Percentiles rank a stretch among this genome's conserved stretches.
Conservation (phyloP, 2,113 vertebrate species). For the Oxygymnocypris stewartii region DNA sequence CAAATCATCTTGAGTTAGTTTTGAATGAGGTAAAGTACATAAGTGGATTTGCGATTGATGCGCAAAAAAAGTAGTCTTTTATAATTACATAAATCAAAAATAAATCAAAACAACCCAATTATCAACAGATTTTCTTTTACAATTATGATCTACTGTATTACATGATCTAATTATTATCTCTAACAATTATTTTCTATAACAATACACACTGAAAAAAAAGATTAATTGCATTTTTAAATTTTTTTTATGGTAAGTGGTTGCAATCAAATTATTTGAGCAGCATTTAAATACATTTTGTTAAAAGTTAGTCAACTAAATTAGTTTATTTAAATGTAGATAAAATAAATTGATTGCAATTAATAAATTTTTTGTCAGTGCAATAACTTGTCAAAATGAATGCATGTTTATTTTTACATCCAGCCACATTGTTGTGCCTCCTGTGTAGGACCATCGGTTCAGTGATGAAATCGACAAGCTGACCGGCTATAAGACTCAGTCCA, state of each 20-base stretch:
- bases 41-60: not conserved
- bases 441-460: conserved; percentile 80
- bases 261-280: too few relatives aligned
- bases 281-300: too few relatives aligned
- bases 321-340: too few relatives aligned
- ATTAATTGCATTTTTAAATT: too few relatives aligned
- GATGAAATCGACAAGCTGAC: conserved; percentile 82
- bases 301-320: too few relatives aligned
- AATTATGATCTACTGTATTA: too few relatives aligned
- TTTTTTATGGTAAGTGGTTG: too few relatives aligned
- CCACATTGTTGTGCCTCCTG: not conserved
- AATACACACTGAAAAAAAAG: not conserved
- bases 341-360: too few relatives aligned
- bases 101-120: not conserved
- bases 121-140: not conserved
- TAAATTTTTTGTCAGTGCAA: too few relatives aligned
- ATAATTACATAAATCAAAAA: too few relatives aligned
- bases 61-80: too few relatives aligned
- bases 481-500: conserved; percentile 79
- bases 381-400: not conserved
- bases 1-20: not conserved
- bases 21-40: not conserved
- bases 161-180: too few relatives aligned
- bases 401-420: not conserved
- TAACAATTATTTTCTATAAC: not conserved